These are phyloP conservation scores for Neodiprion virginianus DNA, from an alignment of 1,140 invertebrate species.

Conservation along the genomic window DNA sequence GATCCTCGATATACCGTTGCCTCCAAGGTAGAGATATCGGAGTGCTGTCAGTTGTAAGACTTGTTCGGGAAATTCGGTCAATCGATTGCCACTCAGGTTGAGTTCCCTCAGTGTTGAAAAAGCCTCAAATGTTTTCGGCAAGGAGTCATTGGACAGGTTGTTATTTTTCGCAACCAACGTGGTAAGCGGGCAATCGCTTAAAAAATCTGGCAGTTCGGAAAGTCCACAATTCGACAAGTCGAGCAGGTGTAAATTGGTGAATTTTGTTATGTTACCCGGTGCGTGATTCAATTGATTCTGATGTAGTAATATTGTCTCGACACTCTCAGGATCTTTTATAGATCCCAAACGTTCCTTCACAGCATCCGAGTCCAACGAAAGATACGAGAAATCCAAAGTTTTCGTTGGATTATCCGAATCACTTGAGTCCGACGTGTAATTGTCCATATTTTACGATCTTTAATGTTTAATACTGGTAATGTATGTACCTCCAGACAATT, in stretches of 20 bases:
- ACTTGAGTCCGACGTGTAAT: conserved; percentile 82
- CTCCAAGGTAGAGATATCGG: conserved; percentile 88
- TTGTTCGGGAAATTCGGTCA: conserved; percentile 86
- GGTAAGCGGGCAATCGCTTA: conserved; percentile 76
- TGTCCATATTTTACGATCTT: conserved; percentile 64
- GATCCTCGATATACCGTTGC: conserved; percentile 83
- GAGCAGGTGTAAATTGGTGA: conserved; percentile 74
- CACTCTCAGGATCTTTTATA: conserved; percentile 66
- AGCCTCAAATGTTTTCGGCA: conserved; percentile 84
- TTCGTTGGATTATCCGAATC: conserved; percentile 74
- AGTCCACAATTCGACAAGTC: conserved; percentile 91
- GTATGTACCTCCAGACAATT: too few species aligned
- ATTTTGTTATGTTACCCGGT: conserved; percentile 65
- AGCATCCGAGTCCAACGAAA: conserved; percentile 66
- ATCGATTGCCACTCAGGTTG: conserved; percentile 90
- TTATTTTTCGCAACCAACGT: conserved; percentile 90
- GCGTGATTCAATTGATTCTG: conserved; percentile 71
- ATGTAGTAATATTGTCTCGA: conserved; percentile 75
- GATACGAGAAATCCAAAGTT: conserved; percentile 75
- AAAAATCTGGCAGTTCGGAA: conserved; percentile 74
- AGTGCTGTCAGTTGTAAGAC: conserved; percentile 79
- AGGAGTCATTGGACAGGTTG: conserved; percentile 75
- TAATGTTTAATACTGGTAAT: conserved; percentile 17
- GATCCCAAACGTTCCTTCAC: conserved; percentile 67
- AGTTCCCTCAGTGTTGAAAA: conserved; percentile 75